A percentile compares a stretch with the other conserved stretches of the same genome.
These are phyloP conservation scores for Philereme vetulata DNA, from an alignment of 2,888 invertebrate genomes.

Conservation along the genomic window DNA sequence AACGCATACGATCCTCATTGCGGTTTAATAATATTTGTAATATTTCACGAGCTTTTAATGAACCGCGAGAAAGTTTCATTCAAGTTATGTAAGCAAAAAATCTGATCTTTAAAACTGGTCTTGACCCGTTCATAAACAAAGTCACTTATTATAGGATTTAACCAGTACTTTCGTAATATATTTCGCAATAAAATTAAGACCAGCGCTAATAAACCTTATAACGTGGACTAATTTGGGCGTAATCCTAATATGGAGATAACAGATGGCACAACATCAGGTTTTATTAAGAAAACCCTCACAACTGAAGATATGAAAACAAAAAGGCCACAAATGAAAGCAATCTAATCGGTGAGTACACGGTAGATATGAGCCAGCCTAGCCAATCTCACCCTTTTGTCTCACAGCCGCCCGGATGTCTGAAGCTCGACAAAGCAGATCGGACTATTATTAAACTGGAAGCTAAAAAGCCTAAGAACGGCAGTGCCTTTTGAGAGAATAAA, in stretches of 20 bases:
- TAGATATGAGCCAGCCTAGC: constrained; percentile 17
- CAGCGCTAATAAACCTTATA: constrained; percentile 22
- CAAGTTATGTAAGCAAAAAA: constrained; percentile 35
- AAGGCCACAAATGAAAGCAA: constrained; percentile 15
- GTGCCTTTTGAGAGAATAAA: constrained; percentile 6
- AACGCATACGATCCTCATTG: neutral
- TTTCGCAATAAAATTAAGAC: constrained; percentile 30
- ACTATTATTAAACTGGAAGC: constrained; percentile 21
- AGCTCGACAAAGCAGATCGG: constrained; percentile 19
- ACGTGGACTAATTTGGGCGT: constrained; percentile 9
- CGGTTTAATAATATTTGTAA: neutral
- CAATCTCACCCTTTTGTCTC: constrained; percentile 26
- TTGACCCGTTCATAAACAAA: constrained; percentile 31
- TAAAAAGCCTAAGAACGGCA: neutral
- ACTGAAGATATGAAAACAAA: constrained; percentile 15
- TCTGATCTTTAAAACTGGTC: constrained; percentile 39
- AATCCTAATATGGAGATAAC: constrained; percentile 28
- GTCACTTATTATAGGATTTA: constrained; percentile 25
- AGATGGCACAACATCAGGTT: constrained; percentile 25
- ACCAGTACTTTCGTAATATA: constrained; percentile 34
- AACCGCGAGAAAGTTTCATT: constrained; percentile 29
- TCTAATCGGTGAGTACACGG: constrained; percentile 15
- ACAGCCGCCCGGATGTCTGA: constrained; percentile 7
- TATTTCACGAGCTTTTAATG: constrained; percentile 23
- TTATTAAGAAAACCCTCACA: constrained; percentile 13